A percentile compares a stretch with the other conserved stretches of the same genome.
These are phyloP conservation scores for Triplophysa yarkandensis DNA, from an alignment of 2,797 vertebrate genomes.

Conservation along the genomic window DNA sequence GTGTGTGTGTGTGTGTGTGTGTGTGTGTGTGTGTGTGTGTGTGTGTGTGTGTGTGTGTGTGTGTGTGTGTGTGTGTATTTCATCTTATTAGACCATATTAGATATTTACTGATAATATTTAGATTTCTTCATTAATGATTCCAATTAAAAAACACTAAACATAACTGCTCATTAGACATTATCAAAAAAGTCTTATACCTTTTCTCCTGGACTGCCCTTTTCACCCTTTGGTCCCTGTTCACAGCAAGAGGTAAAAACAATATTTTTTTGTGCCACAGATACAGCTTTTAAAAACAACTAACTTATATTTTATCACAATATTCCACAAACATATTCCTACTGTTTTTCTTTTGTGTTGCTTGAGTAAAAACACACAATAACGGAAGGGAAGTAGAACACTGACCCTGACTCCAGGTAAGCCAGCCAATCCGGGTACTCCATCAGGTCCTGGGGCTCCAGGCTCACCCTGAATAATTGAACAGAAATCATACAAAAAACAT, in stretches of 20 bases:
- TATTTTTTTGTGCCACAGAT: constrained; percentile 1
- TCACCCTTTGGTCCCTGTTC: constrained; percentile 78
- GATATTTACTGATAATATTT: too few relatives aligned
- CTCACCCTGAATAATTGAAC: constrained; percentile 70
- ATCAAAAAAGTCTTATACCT: constrained; percentile 63
- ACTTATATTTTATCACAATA: background rate
- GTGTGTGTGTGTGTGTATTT: too few relatives aligned
- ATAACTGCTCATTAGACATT: background rate
- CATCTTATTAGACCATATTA: too few relatives aligned
- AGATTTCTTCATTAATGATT: too few relatives aligned
- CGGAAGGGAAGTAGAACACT: constrained; percentile 46
- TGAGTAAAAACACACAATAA: background rate
- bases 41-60: too few relatives aligned
- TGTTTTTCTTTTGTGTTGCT: background rate
- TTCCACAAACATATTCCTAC: background rate
- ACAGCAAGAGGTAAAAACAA: constrained; percentile 18
- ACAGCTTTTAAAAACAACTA: background rate
- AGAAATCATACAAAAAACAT: background rate
- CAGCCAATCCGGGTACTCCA: constrained; percentile 75
- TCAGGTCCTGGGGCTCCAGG: constrained; percentile 70
- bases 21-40: too few relatives aligned
- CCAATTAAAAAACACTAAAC: background rate
- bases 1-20: too few relatives aligned
- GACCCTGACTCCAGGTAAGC: constrained; percentile 77
- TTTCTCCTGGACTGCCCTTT: constrained; percentile 76